phyloP scores from a whole-genome alignment of 2,888 invertebrate genomes.

The Cephus pulcher region DNA sequence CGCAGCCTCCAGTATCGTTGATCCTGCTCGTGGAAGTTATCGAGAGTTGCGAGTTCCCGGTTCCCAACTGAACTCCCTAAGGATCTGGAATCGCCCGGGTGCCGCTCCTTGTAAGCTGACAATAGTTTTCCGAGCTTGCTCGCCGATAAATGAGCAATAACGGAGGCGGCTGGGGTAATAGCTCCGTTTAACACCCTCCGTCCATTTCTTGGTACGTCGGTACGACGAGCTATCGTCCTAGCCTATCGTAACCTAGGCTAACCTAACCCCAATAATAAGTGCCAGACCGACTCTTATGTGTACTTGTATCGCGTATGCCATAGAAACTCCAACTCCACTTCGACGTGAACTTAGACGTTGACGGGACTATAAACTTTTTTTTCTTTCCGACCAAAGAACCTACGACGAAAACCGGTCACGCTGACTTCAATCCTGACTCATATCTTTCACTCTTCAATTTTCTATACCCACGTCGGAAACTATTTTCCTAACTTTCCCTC shows the following conservation, averaged over 20 bases:
- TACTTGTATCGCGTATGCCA: no score
- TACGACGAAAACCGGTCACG: not conserved
- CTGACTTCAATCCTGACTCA: not conserved
- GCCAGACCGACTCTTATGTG: not conserved
- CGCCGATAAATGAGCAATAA: slow-evolving; percentile 56
- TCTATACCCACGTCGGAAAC: not conserved
- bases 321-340: not conserved
- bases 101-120: slow-evolving; percentile 22
- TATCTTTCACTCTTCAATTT: not conserved
- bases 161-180: slow-evolving; percentile 43
- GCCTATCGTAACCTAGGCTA: not conserved
- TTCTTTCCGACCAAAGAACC: not conserved
- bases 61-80: not conserved
- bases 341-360: not conserved
- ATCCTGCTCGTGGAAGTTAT: not conserved
- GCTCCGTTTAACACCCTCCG: slow-evolving; percentile 47
- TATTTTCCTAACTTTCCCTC: not conserved
- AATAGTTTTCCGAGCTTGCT: slow-evolving; percentile 41
- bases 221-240: slow-evolving; percentile 13
- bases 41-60: not conserved
- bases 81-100: not conserved
- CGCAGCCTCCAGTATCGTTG: not conserved
- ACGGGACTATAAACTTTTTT: not conserved
- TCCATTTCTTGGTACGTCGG: slow-evolving; percentile 23
- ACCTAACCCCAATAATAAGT: slow-evolving; percentile 15